Conservation (phyloP, 1,140 invertebrate genomes). For the Latrodectus geometricus region DNA sequence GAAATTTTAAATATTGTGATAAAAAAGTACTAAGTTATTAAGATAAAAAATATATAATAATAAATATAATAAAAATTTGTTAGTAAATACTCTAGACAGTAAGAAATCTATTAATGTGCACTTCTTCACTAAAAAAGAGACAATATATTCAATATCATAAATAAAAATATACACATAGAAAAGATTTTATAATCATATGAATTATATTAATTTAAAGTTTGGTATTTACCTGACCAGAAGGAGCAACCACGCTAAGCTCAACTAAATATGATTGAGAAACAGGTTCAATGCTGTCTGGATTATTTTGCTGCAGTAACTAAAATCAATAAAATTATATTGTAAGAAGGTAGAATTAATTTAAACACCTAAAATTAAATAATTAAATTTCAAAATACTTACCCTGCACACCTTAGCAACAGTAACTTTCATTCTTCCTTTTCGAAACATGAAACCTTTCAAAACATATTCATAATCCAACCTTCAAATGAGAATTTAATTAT, state of each 20-base stretch:
- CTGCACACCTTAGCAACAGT: constrained; percentile 95
- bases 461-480: constrained; percentile 91
- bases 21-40: too few relatives aligned
- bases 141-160: too few relatives aligned
- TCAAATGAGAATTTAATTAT: constrained; percentile 3
- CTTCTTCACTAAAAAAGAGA: too few relatives aligned
- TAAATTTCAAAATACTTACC: constrained; percentile 66
- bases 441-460: constrained; percentile 93
- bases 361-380: not conserved
- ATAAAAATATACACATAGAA: too few relatives aligned
- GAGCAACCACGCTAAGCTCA: constrained; percentile 93
- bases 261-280: constrained; percentile 94
- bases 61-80: too few relatives aligned
- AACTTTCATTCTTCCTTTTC: constrained; percentile 96
- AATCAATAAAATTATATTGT: constrained; percentile 2
- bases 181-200: too few relatives aligned
- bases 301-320: constrained; percentile 61
- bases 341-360: not conserved
- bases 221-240: constrained; percentile 78
- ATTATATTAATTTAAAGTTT: not conserved
- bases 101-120: too few relatives aligned
- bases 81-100: too few relatives aligned
- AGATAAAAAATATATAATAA: too few relatives aligned
- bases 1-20: too few relatives aligned
- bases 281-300: constrained; percentile 76